Base-by-base conservation (phyloP, 2,888 invertebrate genomes). In the Heliothis peltigera region DNA sequence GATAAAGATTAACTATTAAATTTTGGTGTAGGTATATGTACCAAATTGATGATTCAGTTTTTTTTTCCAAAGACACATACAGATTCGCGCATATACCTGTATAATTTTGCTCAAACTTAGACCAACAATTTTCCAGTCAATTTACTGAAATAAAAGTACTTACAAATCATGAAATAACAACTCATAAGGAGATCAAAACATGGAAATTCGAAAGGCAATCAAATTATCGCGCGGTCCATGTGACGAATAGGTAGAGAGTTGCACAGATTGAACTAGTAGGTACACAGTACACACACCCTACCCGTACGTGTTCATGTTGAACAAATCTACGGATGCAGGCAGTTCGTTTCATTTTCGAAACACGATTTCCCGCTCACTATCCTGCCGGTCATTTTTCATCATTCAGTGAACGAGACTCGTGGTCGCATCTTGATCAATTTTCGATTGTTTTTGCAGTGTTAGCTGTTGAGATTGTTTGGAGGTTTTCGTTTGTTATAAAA, bases 301-400 rank as follows among this genome's bases (percentile, higher is more conserved):
- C 64, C 72, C 72, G 46, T 53, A 70, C 76, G 65, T 57, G 77
- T 71, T 70, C 77, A 64, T 60, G 72, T 63, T 65, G 64, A 64
- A 73, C 77, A 76, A 76, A 76, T 73, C 71, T 54, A 53, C 65
- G 65, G 49, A 65, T 57, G 77, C 56, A 64, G 76, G 56, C 64
- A 76, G 60, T 73, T 76, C 73, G 72, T 64, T 73, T 71, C 56
- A 76, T 76, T 73, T 72, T 73, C 54, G 49, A 71, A 65, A 71
- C 59, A 32, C 49, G 64, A 64, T 64, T 75, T 73, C 59, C 65
- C 72, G 46, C 44, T 53, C 48, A 53, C 55, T 57, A 32, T 15
- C 12, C 51, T 12, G 21, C 52, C 52, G 43, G 64, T 46, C 22
- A 59, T 59, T 76, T 71, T 76, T 58, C 75, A 75, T 70, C 47